Conservation (phyloP, 2,113 vertebrate genomes). For the Proterorhinus semilunaris region DNA sequence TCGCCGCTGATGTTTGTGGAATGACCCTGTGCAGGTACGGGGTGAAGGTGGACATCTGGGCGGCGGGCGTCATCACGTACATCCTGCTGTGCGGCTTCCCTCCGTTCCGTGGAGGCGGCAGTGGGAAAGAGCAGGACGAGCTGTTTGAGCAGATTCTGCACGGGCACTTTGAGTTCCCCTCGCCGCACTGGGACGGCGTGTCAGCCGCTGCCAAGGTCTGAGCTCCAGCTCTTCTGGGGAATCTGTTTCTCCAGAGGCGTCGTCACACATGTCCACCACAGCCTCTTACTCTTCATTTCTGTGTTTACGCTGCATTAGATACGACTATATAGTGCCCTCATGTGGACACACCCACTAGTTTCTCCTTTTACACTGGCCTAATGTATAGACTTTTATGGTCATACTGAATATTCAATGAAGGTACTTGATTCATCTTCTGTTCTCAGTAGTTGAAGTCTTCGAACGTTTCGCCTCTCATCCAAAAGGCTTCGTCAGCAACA, state of each 20-base stretch:
- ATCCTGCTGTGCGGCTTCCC: slow-evolving; percentile 97
- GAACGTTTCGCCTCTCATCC: no score
- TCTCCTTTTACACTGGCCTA: no score
- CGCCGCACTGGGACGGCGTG: slow-evolving; percentile 92
- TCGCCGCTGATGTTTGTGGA: slow-evolving; percentile 28
- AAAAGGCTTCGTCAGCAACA: no score
- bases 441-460: no score
- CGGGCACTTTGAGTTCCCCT: slow-evolving; percentile 90
- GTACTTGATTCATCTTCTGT: no score
- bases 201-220: slow-evolving; percentile 92
- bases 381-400: no score
- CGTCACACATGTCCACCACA: background rate
- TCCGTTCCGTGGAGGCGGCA: slow-evolving; percentile 90
- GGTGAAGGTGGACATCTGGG: slow-evolving; percentile 98
- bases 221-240: background rate
- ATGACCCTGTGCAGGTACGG: slow-evolving; percentile 82
- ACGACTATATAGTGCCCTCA: no score
- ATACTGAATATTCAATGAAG: no score
- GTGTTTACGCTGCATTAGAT: no score
- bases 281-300: no score
- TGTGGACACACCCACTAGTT: no score
- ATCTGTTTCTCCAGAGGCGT: no score
- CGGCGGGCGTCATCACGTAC: slow-evolving; percentile 95
- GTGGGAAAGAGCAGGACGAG: slow-evolving; percentile 89
- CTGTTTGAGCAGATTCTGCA: slow-evolving; percentile 94